Conservation (phyloP, 2,888 invertebrate species). For the Tiliacea aurago region DNA sequence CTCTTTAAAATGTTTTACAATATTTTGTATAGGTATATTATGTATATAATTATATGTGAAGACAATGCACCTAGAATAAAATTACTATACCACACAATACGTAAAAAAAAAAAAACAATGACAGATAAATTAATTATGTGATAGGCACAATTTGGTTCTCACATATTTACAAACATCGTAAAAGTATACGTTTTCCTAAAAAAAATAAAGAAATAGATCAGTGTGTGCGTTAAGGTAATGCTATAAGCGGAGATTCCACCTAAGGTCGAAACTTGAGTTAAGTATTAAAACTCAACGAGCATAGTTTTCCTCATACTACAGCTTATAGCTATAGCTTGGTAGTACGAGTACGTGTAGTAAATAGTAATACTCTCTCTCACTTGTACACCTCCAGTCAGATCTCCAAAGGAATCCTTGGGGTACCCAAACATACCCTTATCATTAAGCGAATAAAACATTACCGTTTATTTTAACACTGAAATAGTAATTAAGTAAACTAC, state of each 20-base stretch:
- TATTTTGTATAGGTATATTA: too few relatives aligned
- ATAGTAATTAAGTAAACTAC: conserved; percentile 23
- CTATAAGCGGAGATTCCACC: neutral
- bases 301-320: neutral
- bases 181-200: too few relatives aligned
- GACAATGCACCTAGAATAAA: too few relatives aligned
- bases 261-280: neutral
- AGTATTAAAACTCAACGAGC: neutral
- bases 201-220: too few relatives aligned
- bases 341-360: neutral
- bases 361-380: neutral
- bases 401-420: conserved; percentile 7
- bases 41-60: too few relatives aligned
- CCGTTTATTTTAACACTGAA: conserved; percentile 13
- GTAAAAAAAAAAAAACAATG: too few relatives aligned
- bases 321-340: neutral
- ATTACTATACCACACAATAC: too few relatives aligned
- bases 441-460: conserved; percentile 26
- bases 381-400: conserved; percentile 7
- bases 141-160: too few relatives aligned
- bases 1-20: too few relatives aligned
- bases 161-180: too few relatives aligned
- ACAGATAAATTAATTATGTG: too few relatives aligned
- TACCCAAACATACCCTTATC: conserved; percentile 19
- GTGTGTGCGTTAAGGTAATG: too few relatives aligned